Conservation (phyloP, 1,140 invertebrate genomes). For the Conus ventricosus region DNA sequence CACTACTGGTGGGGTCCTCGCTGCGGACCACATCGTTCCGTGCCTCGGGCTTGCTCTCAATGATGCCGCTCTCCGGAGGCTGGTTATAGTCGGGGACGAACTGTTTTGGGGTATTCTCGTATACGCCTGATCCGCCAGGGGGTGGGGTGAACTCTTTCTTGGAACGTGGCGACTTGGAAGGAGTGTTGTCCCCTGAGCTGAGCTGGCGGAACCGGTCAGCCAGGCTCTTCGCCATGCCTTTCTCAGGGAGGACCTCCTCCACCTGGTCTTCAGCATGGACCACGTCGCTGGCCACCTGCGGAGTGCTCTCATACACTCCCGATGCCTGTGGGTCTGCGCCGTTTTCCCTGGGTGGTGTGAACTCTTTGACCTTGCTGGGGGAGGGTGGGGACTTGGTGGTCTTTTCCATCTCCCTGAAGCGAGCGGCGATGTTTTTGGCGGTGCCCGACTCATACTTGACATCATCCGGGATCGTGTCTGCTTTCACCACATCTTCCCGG, state of each 20-base stretch:
- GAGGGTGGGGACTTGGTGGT: constrained; percentile 47
- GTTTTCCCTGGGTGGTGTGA: constrained; percentile 63
- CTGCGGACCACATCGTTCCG: constrained; percentile 57
- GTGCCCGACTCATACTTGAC: constrained; percentile 61
- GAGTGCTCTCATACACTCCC: constrained; percentile 63
- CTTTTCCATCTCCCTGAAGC: constrained; percentile 62
- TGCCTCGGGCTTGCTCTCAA: constrained; percentile 61
- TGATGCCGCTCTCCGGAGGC: constrained; percentile 63
- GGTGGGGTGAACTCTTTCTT: constrained; percentile 64
- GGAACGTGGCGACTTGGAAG: constrained; percentile 44
- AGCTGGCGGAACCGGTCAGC: constrained; percentile 62
- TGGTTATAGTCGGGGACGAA: constrained; percentile 56
- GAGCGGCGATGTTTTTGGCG: constrained; percentile 65
- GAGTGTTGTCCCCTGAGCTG: constrained; percentile 47
- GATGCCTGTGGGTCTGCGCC: constrained; percentile 41
- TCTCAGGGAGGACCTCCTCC: constrained; percentile 63
- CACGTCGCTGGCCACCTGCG: constrained; percentile 54
- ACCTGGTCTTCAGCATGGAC: constrained; percentile 51
- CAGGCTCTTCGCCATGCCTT: constrained; percentile 63
- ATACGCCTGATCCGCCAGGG: constrained; percentile 55
- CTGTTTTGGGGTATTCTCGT: constrained; percentile 60
- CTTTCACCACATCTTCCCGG: constrained; percentile 58
- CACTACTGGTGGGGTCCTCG: constrained; percentile 44
- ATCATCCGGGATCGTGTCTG: constrained; percentile 57
- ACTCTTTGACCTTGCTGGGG: constrained; percentile 53